Base-by-base conservation (phyloP, 2,888 invertebrate genomes). In the Cosmorhoe ocellata region DNA sequence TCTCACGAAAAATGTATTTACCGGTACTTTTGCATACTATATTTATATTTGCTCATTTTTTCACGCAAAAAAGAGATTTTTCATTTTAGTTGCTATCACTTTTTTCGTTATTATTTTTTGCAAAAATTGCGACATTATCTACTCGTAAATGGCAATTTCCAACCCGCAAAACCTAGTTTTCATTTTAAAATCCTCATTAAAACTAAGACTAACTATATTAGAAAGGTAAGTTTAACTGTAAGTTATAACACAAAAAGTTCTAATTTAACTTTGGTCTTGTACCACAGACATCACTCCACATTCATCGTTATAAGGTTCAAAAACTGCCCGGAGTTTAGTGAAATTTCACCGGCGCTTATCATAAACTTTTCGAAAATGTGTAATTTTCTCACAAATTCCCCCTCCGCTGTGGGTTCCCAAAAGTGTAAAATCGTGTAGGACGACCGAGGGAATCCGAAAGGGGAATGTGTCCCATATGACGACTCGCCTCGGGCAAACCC, bases 341-440 rank as follows among this genome's bases (percentile, higher is more conserved):
- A 68, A 69, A 67, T 67, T 65, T 69, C 53, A 62, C 61, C 64
- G 61, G 64, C 64, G 66, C 59, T 58, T 65, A 65, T 62, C 61
- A 53, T 61, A 72, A 79, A 79, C 64, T 79, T 81, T 75, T 69
- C 67, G 58, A 41, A 48, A 53, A 53, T 48, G 43, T 37, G 44
- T 48, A 53, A 44, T 48, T 48, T 53, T 44, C 39, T 39, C 69
- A 68, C 67, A 67, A 64, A n/a, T 67, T 67, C 58, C 65, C 68
- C 72, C 64, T 53, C 66, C 69, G 60, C 67, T 69, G 69, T 49
- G 70, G 33, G 70, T 71, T 64, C 63, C 69, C 72, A 71, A 80
- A 82, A 85, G 85, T 86, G 86, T 84, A 76, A 84, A 86, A 84
- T 73, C 82, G 69, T 86, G 85, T 86, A 71, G 66, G 66, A 73